Conservation (phyloP, 2,888 invertebrate genomes). For the Micoletzkya japonica region DNA sequence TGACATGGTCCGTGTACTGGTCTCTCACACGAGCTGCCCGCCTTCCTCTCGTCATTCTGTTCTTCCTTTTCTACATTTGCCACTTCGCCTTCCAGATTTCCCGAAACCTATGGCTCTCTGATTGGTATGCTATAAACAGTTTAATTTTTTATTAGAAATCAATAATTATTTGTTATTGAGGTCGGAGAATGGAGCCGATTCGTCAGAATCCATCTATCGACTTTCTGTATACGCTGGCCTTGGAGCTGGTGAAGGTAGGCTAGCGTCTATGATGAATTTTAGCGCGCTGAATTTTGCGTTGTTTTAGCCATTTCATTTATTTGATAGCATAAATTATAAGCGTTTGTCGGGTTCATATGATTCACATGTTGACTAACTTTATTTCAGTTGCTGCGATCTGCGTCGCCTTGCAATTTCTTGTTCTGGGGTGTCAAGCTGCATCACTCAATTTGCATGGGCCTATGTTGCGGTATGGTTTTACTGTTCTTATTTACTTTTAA, state of each 20-base stretch:
- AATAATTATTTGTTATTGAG: not conserved
- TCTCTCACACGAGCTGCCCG: constrained; percentile 13
- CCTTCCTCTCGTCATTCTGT: constrained; percentile 61
- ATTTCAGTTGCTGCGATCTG: constrained; percentile 42
- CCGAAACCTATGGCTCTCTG: constrained; percentile 47
- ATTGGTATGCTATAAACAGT: constrained; percentile 32
- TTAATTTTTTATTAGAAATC: not conserved
- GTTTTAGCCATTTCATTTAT: too few species aligned
- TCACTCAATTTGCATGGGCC: constrained; percentile 55
- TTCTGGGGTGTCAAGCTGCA: constrained; percentile 37
- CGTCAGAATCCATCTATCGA: not conserved
- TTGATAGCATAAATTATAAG: not conserved
- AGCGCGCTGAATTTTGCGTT: too few species aligned
- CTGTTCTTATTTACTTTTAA: too few species aligned
- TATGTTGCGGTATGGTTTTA: constrained; percentile 42
- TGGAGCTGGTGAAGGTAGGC: too few species aligned
- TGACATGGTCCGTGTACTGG: constrained; percentile 12
- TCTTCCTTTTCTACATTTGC: constrained; percentile 77
- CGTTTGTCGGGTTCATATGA: not conserved
- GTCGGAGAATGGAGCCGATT: not conserved
- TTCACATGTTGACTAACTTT: not conserved
- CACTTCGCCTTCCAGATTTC: constrained; percentile 32
- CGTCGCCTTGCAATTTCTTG: constrained; percentile 38
- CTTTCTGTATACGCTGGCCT: too few species aligned
- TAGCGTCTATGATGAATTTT: too few species aligned